These are phyloP conservation scores for Oceanodroma leucorhoa DNA, from an alignment of 2,797 vertebrate genomes.

Conservation along the genomic window DNA sequence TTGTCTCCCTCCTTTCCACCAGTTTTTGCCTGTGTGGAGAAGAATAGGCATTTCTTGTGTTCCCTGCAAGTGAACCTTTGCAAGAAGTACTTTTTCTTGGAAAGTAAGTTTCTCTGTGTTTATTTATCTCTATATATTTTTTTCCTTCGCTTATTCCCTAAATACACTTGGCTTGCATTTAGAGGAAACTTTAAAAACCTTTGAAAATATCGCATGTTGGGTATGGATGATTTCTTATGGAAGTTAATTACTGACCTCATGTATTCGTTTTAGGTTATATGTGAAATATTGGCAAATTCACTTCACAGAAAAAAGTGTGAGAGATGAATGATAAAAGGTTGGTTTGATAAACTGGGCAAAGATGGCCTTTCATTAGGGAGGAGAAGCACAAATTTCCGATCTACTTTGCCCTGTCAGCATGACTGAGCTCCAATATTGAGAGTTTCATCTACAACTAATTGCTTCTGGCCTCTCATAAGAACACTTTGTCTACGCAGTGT, in stretches of 20 bases:
- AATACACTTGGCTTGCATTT: background rate
- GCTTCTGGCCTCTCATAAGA: background rate
- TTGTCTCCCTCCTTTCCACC: background rate
- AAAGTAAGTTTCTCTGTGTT: conserved; percentile 28
- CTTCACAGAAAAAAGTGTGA: background rate
- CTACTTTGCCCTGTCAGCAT: background rate
- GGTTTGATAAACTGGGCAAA: background rate
- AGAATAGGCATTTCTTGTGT: background rate
- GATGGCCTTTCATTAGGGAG: background rate
- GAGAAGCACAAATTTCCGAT: background rate
- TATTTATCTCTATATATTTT: background rate
- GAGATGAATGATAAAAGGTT: background rate
- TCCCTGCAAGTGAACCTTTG: background rate
- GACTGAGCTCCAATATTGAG: background rate
- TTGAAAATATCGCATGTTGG: background rate
- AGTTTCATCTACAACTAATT: background rate
- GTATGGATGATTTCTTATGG: background rate
- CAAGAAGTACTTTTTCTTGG: background rate
- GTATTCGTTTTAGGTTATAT: background rate
- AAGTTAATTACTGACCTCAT: background rate
- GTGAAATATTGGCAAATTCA: background rate
- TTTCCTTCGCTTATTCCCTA: background rate
- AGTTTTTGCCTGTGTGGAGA: conserved; percentile 10
- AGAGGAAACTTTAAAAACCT: background rate
- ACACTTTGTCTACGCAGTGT: background rate